Base-by-base conservation (phyloP, 1,140 invertebrate genomes). In the Subanguina moxae region DNA sequence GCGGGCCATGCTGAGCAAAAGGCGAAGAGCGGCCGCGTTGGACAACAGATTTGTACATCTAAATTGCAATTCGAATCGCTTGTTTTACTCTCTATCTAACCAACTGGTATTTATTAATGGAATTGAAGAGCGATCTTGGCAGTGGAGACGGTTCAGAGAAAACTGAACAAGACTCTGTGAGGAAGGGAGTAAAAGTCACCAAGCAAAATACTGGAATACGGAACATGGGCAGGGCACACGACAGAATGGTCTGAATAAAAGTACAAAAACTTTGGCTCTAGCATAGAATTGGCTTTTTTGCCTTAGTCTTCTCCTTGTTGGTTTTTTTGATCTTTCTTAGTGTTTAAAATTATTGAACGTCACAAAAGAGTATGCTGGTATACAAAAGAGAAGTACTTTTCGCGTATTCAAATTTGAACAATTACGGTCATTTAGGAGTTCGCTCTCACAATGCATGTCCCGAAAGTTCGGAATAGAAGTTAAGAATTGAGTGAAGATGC, bases 121-220 rank as follows among this genome's bases (percentile, higher is more conserved):
- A 73, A 32, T 67, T 62, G 48, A 80, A 80, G 15, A 80, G 56
- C 42, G 68, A 58, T 21, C 71, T 66, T 21, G 78, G 78, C n/a
- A 82, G 59, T 9, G 78, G 78, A 17, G 77, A 80, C 8, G 78
- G 78, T 43, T 80, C 78, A 8, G 78, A 75, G 52, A 80, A 71
- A 0, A 83, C 64, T 25, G 66, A 25, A 17, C 46, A 57, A n/a
- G 78, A 80, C 65, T 80, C 78, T 17, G 72, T 59, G 38, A 80
- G 65, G 67, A 80, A 80, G 17, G 78, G 78, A 1, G 80, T 75
- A n/a, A 80, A 76, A 17, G 74, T 69, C 43, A 77, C 67, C 25
- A 80, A 61, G 21, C 68, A 70, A 61, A 80, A 82, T 15, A 80
- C 75, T 13, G 78, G 76, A 42, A 80, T 72, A 21, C 80, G 68